These are phyloP conservation scores for Hippotragus niger DNA, from an alignment of 2,113 vertebrate species.

Conservation along the genomic window DNA sequence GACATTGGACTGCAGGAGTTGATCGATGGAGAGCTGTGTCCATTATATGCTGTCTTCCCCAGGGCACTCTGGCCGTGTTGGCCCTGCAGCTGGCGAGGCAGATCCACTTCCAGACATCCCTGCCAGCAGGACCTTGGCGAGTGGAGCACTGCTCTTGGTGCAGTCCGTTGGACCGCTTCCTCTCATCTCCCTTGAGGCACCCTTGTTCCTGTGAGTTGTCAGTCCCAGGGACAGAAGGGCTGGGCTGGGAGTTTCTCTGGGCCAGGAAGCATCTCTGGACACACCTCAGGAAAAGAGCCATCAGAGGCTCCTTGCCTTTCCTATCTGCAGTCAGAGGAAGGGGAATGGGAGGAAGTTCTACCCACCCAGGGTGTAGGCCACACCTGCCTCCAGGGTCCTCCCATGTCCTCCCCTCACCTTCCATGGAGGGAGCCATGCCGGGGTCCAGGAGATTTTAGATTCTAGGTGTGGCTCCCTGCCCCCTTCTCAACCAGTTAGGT, in stretches of 20 bases:
- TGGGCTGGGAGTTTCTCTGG: constrained; percentile 35
- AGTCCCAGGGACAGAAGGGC: background rate
- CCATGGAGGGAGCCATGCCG: background rate
- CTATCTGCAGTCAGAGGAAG: constrained; percentile 63
- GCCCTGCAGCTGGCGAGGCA: constrained; percentile 70
- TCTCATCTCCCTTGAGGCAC: constrained; percentile 48
- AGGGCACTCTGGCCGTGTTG: constrained; percentile 71
- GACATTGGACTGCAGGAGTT: background rate
- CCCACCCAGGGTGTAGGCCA: constrained; percentile 16
- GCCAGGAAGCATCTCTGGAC: constrained; percentile 62
- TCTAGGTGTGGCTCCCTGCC: constrained; percentile 30
- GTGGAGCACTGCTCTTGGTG: constrained; percentile 33
- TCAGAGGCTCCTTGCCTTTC: constrained; percentile 61
- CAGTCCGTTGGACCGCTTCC: constrained; percentile 45
- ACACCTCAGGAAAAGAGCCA: constrained; percentile 69
- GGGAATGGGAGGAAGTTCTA: background rate
- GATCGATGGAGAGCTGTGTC: background rate
- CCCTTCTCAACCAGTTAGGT: background rate
- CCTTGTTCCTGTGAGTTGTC: constrained; percentile 57
- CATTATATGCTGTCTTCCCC: background rate
- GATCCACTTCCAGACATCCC: constrained; percentile 60
- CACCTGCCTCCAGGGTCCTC: background rate
- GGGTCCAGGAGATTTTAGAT: background rate
- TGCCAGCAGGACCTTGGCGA: constrained; percentile 30
- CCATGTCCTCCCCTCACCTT: background rate